Evolutionary conservation across 2,888 invertebrate species (phyloP), one percentile per base, ranked within the genome.

Genomic region (Dorcus parallelipipedus): DNA sequence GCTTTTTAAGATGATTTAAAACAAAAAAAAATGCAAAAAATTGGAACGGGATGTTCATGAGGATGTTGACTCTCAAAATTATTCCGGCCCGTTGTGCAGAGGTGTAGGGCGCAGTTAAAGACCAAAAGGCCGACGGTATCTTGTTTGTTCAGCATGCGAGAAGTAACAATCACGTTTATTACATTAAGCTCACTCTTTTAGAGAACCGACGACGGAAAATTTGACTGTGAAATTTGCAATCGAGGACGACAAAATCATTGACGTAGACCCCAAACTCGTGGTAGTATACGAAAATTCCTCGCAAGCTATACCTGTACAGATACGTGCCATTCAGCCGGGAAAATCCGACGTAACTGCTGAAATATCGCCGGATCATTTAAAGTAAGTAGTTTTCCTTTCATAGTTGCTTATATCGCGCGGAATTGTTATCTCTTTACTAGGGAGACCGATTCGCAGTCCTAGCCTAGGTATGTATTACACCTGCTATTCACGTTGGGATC

Each of bases 291-390:
- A 56, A 17, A 47, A 51, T 23, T 50, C 51, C 9, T 17, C 26
- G 17, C 56, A 52, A 43, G 38, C 47, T 52, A 33, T 55, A 39
- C 48, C 52, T 52, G 39, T 59, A 47, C 48, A 43, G 33, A 39
- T 59, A 43, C 52, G 9, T 42, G 59, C 42, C 23, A 48, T 59
- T 51, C 49, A 51, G 43, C 59, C 53, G 20, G 62, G 59, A 49
- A 54, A 57, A 54, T 56, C 59, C 33, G 54, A 60, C 52, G 51
- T 58, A 38, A 33, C 23, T 40, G 50, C 58, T 48, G 54, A 52
- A 51, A 48, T 52, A 43, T 43, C 39, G n/a, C 52, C 59, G 38
- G 51, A 41, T 56, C 42, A 38, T 10, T 38, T 52, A 38, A 55
- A 50, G 55, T 56, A 48, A 50, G 54, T 54, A 14, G 47, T 45